A percentile compares a stretch with the other conserved stretches of the same genome.
Conservation (phyloP, 1,140 invertebrate species). For the Matsumurasca onukii region DNA sequence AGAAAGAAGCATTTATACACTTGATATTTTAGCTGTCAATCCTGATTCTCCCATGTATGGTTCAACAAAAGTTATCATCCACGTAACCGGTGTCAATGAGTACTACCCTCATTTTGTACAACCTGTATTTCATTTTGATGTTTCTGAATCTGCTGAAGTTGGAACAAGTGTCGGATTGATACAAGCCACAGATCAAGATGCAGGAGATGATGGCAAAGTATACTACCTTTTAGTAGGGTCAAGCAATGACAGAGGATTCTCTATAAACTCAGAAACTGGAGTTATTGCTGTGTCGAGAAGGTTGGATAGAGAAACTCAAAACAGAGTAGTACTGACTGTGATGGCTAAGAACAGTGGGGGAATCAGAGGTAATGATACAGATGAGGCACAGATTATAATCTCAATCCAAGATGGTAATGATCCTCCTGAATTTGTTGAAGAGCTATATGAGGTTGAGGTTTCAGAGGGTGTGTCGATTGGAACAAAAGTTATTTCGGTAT, state of each 20-base stretch:
- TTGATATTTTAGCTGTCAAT: slow-evolving; percentile 85
- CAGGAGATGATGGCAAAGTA: slow-evolving; percentile 87
- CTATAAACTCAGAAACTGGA: slow-evolving; percentile 81
- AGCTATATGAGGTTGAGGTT: slow-evolving; percentile 70
- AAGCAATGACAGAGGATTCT: slow-evolving; percentile 90
- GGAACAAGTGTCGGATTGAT: slow-evolving; percentile 85
- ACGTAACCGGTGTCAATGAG: slow-evolving; percentile 89
- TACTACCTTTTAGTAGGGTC: slow-evolving; percentile 91
- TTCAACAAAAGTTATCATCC: slow-evolving; percentile 68
- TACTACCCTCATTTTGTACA: slow-evolving; percentile 90
- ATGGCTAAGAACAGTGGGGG: slow-evolving; percentile 93
- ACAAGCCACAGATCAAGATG: slow-evolving; percentile 88
- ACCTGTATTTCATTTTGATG: slow-evolving; percentile 89
- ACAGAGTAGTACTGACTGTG: slow-evolving; percentile 84
- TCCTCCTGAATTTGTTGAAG: slow-evolving; percentile 85
- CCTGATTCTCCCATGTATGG: slow-evolving; percentile 80
- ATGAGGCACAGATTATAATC: slow-evolving; percentile 91
- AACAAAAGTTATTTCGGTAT: slow-evolving; percentile 73
- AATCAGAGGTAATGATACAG: slow-evolving; percentile 91
- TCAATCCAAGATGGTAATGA: slow-evolving; percentile 95
- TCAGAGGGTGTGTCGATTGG: slow-evolving; percentile 75
- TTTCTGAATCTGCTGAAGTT: slow-evolving; percentile 88
- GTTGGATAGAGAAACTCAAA: slow-evolving; percentile 89
- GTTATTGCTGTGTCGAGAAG: slow-evolving; percentile 78
- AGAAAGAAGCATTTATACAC: slow-evolving; percentile 70